A percentile compares a stretch with the other conserved stretches of the same genome.
Conservation (phyloP, 2,888 invertebrate species). For the Thera obeliscata region DNA sequence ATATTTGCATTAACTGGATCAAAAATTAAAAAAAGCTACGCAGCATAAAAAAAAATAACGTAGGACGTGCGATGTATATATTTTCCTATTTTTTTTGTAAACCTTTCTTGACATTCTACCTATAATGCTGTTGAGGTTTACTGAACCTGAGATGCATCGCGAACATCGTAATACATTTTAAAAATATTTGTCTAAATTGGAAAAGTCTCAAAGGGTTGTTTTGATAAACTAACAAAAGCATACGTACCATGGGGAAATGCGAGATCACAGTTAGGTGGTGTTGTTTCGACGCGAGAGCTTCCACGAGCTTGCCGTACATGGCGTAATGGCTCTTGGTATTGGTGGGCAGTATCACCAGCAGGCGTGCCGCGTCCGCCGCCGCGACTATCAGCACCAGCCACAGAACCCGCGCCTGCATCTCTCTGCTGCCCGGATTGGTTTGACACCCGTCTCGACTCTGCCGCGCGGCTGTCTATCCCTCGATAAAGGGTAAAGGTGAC, state of each 20-base stretch:
- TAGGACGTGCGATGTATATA: too few species aligned
- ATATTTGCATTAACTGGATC: too few species aligned
- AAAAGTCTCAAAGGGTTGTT: background rate
- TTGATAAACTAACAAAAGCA: slow-evolving; percentile 18
- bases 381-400: slow-evolving; percentile 56
- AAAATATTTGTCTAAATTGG: too few species aligned
- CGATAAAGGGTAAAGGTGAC: slow-evolving; percentile 53
- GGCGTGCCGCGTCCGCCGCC: slow-evolving; percentile 64
- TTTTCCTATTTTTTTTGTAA: too few species aligned
- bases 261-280: slow-evolving; percentile 78
- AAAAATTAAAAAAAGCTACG: too few species aligned
- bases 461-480: slow-evolving; percentile 43
- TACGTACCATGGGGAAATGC: slow-evolving; percentile 79
- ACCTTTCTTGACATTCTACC: too few species aligned
- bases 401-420: slow-evolving; percentile 69
- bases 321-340: slow-evolving; percentile 83
- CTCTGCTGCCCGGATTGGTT: slow-evolving; percentile 64
- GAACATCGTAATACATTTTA: background rate
- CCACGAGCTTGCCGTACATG: slow-evolving; percentile 78
- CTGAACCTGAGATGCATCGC: background rate
- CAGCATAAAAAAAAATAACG: too few species aligned
- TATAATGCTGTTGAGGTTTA: background rate
- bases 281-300: slow-evolving; percentile 69
- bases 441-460: slow-evolving; percentile 50
- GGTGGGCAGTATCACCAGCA: slow-evolving; percentile 78